phyloP scores from a whole-genome alignment of 2,797 vertebrate species.

The Taeniopygia guttata region DNA sequence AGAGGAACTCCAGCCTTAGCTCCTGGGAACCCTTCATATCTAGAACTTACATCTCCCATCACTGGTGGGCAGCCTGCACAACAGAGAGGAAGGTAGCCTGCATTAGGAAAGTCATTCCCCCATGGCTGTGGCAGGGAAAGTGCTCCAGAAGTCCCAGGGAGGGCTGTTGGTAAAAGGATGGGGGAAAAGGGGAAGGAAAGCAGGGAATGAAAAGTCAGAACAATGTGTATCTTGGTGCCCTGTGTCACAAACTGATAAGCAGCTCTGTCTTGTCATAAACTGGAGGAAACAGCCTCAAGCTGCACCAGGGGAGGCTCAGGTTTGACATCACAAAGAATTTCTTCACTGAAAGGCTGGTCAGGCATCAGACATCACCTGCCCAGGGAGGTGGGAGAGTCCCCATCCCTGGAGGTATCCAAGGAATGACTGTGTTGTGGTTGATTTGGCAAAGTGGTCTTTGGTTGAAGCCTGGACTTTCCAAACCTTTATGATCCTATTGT shows the following conservation, averaged over 20 bases:
- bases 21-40: not conserved
- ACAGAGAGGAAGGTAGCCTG: not conserved
- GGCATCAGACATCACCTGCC: not conserved
- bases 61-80: not conserved
- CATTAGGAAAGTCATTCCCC: not conserved
- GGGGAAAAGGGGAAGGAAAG: not conserved
- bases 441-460: not conserved
- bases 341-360: not conserved
- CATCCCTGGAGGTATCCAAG: not conserved
- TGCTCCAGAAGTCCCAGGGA: not conserved
- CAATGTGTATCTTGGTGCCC: not conserved
- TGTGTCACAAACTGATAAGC: not conserved
- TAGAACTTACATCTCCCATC: not conserved
- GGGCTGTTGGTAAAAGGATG: not conserved
- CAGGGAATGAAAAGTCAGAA: not conserved
- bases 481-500: not conserved
- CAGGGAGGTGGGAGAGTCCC: not conserved
- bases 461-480: not conserved
- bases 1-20: not conserved
- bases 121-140: accelerated
- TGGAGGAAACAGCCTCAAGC: not conserved
- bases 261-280: not conserved
- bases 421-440: not conserved
- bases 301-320: not conserved
- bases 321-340: not conserved